A percentile compares a stretch with the other conserved stretches of the same genome.
phyloP scores from a whole-genome alignment of 2,888 invertebrate genomes.

The Seira musarum region DNA sequence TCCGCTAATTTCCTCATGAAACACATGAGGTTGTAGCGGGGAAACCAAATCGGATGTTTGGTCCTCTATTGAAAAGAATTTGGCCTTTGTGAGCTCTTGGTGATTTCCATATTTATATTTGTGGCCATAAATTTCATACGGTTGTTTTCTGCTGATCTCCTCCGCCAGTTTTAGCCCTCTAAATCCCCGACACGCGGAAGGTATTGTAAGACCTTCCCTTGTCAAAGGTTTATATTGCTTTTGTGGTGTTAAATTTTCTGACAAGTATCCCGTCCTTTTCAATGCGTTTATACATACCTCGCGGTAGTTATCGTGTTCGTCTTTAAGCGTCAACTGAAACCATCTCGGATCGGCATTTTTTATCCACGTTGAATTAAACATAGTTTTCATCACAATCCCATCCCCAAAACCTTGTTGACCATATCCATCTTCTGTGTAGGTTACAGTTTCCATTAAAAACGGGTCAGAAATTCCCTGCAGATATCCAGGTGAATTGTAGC shows the following conservation, averaged over 20 bases:
- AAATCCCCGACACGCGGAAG: background rate
- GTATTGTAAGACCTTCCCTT: background rate
- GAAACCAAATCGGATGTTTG: no score
- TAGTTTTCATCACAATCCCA: slow-evolving; percentile 57
- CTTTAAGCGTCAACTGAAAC: background rate
- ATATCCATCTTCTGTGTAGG: slow-evolving; percentile 63
- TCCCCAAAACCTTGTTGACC: slow-evolving; percentile 63
- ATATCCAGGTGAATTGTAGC: slow-evolving; percentile 62
- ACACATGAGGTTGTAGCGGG: background rate
- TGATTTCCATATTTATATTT: slow-evolving; percentile 36
- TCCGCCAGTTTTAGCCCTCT: background rate
- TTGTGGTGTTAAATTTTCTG: background rate
- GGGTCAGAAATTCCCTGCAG: slow-evolving; percentile 56
- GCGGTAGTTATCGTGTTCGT: background rate
- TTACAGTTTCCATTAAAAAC: slow-evolving; percentile 55
- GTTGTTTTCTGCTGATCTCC: background rate
- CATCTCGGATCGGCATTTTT: background rate
- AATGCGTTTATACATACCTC: slow-evolving; percentile 15
- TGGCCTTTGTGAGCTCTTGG: slow-evolving; percentile 44
- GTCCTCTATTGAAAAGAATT: slow-evolving; percentile 2
- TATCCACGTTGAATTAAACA: slow-evolving; percentile 60
- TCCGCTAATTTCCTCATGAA: background rate
- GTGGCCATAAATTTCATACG: background rate
- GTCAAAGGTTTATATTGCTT: background rate
- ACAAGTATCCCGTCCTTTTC: background rate